These are phyloP conservation scores for Solenodon paradoxus DNA, from an alignment of 2,113 vertebrate genomes.

Conservation along the genomic window DNA sequence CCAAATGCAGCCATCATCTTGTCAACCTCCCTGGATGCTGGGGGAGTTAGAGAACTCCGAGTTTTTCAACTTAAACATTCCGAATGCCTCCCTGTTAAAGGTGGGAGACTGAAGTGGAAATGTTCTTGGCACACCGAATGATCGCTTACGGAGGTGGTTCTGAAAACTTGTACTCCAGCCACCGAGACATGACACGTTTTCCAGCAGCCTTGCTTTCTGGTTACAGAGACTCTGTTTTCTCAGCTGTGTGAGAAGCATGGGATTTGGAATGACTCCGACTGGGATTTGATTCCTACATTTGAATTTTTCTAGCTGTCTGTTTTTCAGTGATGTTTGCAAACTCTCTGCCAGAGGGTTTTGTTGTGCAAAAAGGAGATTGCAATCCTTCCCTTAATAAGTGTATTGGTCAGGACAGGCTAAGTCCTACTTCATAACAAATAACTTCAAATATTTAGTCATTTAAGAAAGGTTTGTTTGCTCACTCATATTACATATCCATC, in stretches of 20 bases:
- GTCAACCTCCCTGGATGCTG: neutral
- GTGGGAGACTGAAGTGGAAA: slow-evolving; percentile 25
- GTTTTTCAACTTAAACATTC: slow-evolving; percentile 1
- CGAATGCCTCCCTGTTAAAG: slow-evolving; percentile 46
- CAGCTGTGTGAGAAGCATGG: neutral
- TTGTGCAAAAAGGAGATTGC: neutral
- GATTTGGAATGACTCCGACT: neutral
- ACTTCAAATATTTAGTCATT: neutral
- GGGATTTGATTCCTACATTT: neutral
- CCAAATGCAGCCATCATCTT: neutral
- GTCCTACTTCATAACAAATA: neutral
- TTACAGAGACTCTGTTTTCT: neutral
- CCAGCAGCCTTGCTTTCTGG: neutral
- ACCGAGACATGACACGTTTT: neutral
- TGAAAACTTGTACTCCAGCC: neutral
- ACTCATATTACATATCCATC: neutral
- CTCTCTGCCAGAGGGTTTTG: neutral
- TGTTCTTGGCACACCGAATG: neutral
- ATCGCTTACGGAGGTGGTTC: neutral
- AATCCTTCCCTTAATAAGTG: neutral
- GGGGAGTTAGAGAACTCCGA: neutral
- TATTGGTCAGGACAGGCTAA: neutral
- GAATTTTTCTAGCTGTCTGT: neutral
- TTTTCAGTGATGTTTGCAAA: neutral
- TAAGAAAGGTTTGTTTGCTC: neutral